A percentile compares a stretch with the other conserved stretches of the same genome.
Conservation (phyloP, 1,140 invertebrate species). For the Anagrus nilaparvatae region DNA sequence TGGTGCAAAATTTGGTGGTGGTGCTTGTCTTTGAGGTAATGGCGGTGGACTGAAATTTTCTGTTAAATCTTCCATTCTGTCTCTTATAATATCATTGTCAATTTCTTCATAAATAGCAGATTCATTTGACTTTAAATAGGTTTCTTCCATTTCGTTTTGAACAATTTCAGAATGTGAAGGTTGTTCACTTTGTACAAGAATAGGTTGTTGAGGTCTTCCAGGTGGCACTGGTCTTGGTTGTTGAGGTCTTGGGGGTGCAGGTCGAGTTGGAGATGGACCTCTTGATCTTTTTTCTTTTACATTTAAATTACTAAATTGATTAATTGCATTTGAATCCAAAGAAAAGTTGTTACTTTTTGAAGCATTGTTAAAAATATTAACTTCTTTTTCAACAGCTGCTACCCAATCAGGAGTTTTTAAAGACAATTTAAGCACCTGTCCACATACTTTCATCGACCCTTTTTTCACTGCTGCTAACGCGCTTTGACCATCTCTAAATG, state of each 20-base stretch:
- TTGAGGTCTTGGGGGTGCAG: conserved; percentile 4
- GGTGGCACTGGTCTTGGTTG: conserved; percentile 43
- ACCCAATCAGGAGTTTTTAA: conserved; percentile 81
- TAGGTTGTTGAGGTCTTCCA: conserved; percentile 46
- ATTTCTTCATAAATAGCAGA: conserved; percentile 48
- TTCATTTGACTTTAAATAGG: conserved; percentile 21
- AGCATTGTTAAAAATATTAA: conserved; percentile 74
- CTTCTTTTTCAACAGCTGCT: conserved; percentile 66
- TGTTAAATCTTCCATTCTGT: conserved; percentile 25
- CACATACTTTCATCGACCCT: conserved; percentile 52
- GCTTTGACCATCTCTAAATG: conserved; percentile 75
- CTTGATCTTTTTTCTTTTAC: too few relatives aligned
- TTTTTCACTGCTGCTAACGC: conserved; percentile 64
- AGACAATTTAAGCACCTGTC: conserved; percentile 57
- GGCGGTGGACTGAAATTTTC: conserved; percentile 48
- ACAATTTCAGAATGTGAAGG: background rate
- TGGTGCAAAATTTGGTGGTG: conserved; percentile 48
- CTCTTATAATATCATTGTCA: conserved; percentile 24
- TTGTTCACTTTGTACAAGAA: background rate
- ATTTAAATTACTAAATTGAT: too few relatives aligned
- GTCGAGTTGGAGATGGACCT: too few relatives aligned
- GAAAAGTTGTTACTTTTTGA: too few relatives aligned
- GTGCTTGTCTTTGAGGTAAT: conserved; percentile 50
- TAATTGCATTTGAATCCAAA: too few relatives aligned
- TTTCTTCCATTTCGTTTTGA: background rate